These are phyloP conservation scores for Lepidonotus clava DNA, from an alignment of 2,888 invertebrate species.

Conservation along the genomic window DNA sequence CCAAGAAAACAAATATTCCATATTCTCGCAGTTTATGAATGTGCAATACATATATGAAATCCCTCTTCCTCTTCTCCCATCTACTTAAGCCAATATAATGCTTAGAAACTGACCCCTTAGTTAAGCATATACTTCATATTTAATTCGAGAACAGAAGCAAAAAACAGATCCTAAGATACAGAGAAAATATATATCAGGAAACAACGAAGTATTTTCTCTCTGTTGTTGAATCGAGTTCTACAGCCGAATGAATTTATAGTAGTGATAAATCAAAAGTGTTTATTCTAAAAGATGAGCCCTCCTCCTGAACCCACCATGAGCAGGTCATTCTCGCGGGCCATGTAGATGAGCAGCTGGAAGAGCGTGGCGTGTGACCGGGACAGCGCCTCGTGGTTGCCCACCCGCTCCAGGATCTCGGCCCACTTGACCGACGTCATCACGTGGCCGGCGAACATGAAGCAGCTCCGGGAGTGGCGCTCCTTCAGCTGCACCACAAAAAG, in stretches of 20 bases:
- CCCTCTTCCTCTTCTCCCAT: too few relatives aligned
- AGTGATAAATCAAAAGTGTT: too few relatives aligned
- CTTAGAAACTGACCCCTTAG: too few relatives aligned
- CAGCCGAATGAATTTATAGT: neutral
- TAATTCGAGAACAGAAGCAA: too few relatives aligned
- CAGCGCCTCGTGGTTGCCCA: slow-evolving; percentile 80
- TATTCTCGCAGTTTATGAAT: too few relatives aligned
- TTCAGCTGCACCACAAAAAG: slow-evolving; percentile 48
- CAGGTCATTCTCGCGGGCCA: slow-evolving; percentile 87
- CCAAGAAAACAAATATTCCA: too few relatives aligned
- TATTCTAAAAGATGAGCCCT: too few relatives aligned
- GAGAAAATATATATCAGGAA: neutral
- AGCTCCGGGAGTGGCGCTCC: slow-evolving; percentile 85
- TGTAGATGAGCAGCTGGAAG: slow-evolving; percentile 86
- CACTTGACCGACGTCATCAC: slow-evolving; percentile 87
- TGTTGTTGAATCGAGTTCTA: neutral
- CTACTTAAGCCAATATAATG: too few relatives aligned
- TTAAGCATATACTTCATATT: too few relatives aligned
- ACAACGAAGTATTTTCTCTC: neutral
- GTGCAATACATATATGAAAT: too few relatives aligned
- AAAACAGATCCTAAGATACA: too few relatives aligned
- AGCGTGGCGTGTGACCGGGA: slow-evolving; percentile 84
- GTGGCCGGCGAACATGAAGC: slow-evolving; percentile 87
- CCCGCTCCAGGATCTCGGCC: slow-evolving; percentile 79
- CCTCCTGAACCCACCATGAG: slow-evolving; percentile 83